These are phyloP conservation scores for Oncorhynchus keta DNA, from an alignment of 2,113 vertebrate genomes.

Conservation along the genomic window DNA sequence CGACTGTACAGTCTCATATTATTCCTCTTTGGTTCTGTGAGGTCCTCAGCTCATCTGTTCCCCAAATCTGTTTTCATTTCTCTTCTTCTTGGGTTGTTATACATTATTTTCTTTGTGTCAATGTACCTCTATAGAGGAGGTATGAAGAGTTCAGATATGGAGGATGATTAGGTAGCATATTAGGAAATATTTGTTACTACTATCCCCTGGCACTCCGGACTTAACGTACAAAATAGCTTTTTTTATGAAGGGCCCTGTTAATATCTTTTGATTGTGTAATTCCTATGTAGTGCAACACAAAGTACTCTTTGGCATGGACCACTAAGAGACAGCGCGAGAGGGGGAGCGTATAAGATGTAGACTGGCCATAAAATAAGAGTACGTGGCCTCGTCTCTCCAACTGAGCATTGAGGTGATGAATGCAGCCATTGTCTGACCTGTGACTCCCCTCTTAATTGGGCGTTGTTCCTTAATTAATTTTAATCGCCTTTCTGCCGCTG, in stretches of 20 bases:
- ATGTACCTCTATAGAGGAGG: too few species aligned
- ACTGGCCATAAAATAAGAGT: slow-evolving; percentile 2
- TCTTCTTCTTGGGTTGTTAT: not conserved
- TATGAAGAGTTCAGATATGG: too few species aligned
- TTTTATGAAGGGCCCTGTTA: not conserved
- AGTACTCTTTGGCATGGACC: not conserved
- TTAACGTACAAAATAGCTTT: not conserved
- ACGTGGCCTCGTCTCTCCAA: slow-evolving; percentile 35
- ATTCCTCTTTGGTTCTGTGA: not conserved
- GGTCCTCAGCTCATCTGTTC: not conserved
- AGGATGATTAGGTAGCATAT: too few species aligned
- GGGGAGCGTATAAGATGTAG: slow-evolving; percentile 11
- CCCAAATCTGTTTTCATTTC: not conserved
- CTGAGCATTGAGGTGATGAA: slow-evolving; percentile 60
- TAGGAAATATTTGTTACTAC: too few species aligned
- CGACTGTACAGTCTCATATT: not conserved
- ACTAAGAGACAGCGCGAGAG: not conserved
- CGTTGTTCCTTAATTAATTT: slow-evolving; percentile 77
- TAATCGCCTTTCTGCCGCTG: slow-evolving; percentile 60
- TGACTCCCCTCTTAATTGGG: slow-evolving; percentile 64
- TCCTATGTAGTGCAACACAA: not conserved
- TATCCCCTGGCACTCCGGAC: not conserved
- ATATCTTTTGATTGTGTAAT: not conserved
- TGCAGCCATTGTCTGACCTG: slow-evolving; percentile 63
- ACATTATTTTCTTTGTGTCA: too few species aligned